Evolutionary conservation across 2,888 invertebrate species (phyloP), one percentile per base, ranked within the genome.

Genomic region (Pollenia angustigena): DNA sequence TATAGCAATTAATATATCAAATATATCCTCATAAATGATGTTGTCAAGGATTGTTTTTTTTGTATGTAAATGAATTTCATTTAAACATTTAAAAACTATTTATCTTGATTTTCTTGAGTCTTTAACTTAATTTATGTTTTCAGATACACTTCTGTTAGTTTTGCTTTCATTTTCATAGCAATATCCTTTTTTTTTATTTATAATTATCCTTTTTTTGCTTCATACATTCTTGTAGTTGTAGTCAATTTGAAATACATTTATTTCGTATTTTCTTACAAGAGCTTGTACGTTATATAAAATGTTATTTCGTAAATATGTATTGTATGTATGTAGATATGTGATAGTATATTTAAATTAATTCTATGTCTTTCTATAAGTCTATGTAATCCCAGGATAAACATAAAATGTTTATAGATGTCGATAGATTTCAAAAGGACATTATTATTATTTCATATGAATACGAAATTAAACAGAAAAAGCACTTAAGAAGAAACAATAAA

Each of bases 301-400:
- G 54, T 56, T 16, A 56, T 56, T 46, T 32, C 32, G 32, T 32
- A 32, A 32, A 46, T 66, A 46, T 78, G 18, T 14, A 56, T 56
- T 52, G n/a, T n/a, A n/a, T 32, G 46, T 64, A 40, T 32, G 12
- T 8, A 60, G 46, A 58, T 46, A 69, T 40, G 16, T 64, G 14
- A 3, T 54, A 42, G 6, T 69, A 54, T 75, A 80, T 85, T 75
- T 69, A 82, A 86, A 82, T 79, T 75, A 81, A 86, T 86, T 82
- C 16, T 46, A 68, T 71, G 69, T 86, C 66, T 44, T 68, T 23
- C 75, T 69, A 56, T 62, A 62, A 75, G 62, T 50, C 58, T 76
- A 54, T 80, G 71, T 81, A 81, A 80, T 87, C 81, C 83, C 79
- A 69, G 72, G 71, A 81, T 81, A 79, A 74, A 75, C 52, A 76